phyloP scores from a whole-genome alignment of 2,113 vertebrate species.

The Pteruthius melanotis region DNA sequence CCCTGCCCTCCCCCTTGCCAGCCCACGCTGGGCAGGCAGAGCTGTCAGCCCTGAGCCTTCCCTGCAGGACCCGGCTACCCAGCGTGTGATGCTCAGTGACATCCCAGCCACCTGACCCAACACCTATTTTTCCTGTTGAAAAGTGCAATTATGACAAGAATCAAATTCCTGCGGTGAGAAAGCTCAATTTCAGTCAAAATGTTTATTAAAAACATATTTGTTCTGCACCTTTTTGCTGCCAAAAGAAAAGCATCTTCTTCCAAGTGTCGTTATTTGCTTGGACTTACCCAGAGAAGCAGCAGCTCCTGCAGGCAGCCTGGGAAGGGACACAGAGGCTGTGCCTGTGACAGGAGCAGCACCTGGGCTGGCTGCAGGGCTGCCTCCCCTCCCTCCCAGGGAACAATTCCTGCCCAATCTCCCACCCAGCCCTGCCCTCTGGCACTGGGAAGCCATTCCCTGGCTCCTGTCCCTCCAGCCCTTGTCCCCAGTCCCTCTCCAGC shows the following conservation, averaged over 20 bases:
- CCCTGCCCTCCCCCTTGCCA: neutral
- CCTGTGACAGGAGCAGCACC: neutral
- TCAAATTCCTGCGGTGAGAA: neutral
- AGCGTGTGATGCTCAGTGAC: neutral
- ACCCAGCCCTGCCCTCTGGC: neutral
- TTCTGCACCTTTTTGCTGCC: neutral
- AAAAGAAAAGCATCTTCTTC: neutral
- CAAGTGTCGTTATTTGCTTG: neutral
- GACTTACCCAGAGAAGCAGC: neutral
- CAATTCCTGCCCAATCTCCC: neutral
- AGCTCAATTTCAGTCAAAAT: slow-evolving; percentile 28
- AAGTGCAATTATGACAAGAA: neutral
- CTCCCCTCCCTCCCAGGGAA: neutral
- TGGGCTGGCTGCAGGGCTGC: neutral
- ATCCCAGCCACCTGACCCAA: neutral
- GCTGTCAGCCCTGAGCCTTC: neutral
- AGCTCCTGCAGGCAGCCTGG: neutral
- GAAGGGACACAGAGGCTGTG: neutral
- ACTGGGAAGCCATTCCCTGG: neutral
- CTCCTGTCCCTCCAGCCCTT: neutral
- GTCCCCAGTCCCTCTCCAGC: neutral
- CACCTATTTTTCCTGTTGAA: neutral
- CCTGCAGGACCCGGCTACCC: neutral
- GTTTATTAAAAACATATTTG: slow-evolving; percentile 14
- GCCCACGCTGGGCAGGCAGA: neutral